Conservation (phyloP, 2,113 vertebrate species). For the Upupa epops region DNA sequence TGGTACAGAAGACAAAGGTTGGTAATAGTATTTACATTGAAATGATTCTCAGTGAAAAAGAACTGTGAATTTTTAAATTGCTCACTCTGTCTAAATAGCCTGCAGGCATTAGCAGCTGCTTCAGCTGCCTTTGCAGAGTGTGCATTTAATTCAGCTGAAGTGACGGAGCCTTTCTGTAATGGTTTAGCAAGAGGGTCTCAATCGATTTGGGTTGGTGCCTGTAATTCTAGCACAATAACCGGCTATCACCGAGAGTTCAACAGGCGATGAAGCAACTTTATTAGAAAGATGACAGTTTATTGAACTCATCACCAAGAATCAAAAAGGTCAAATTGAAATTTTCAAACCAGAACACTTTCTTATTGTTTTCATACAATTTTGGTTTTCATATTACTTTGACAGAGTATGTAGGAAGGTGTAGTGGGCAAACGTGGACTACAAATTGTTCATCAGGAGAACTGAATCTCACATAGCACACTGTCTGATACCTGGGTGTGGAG, state of each 20-base stretch:
- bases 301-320: too few relatives aligned
- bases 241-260: too few relatives aligned
- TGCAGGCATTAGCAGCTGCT: not conserved
- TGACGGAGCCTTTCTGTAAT: not conserved
- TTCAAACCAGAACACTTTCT: too few relatives aligned
- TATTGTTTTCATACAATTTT: not conserved
- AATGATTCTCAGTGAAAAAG: not conserved
- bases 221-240: too few relatives aligned
- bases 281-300: too few relatives aligned
- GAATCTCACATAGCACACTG: not conserved
- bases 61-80: not conserved
- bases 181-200: too few relatives aligned
- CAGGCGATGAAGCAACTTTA: too few relatives aligned
- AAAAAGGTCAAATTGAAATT: too few relatives aligned
- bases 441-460: not conserved
- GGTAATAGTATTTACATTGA: not conserved
- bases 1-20: slow-evolving; percentile 73
- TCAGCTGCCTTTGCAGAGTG: not conserved
- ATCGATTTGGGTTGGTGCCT: too few relatives aligned
- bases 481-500: not conserved
- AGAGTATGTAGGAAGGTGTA: not conserved
- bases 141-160: not conserved
- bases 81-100: not conserved
- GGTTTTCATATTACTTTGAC: not conserved
- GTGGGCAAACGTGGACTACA: not conserved